Evolutionary conservation across 2,888 invertebrate species (phyloP), one percentile per base, ranked within the genome.

Genomic region (Erannis defoliaria): DNA sequence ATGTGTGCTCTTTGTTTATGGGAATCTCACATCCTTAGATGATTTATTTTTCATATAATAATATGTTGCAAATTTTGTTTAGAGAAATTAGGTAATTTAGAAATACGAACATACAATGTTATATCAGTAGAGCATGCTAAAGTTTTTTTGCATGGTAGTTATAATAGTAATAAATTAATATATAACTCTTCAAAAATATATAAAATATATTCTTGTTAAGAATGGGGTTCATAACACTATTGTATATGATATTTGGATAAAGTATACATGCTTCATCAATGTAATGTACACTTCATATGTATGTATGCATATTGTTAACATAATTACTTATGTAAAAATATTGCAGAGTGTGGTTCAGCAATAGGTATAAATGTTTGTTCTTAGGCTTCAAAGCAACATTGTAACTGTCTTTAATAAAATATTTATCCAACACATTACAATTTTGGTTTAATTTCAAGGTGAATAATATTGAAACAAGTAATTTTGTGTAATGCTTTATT

Each of bases 391-490:
- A 87, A 85, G 82, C 84, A 81, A 86, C 84, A 88, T 85, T 90
- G 89, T 92, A 90, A 84, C 82, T 86, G 82, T 90, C 85, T 87
- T 85, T 84, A 90, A 88, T 92, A 91, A 81, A 88, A 92, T 89
- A 90, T 91, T 89, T 92, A 92, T 88, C 86, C 90, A 83, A 86
- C 85, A 87, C 82, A 81, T 85, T 58, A 54, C 21, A 67, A 66
- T 68, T 64, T 64, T 62, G 51, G 69, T 71, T 74, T 78, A 16
- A 69, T 66, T 68, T 61, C 40, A 51, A 65, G 48, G 55, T 50
- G 19, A 55, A 56, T 48, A 49, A 21, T 10, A 55, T 43, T 14
- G 43, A 55, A 50, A 61, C 49, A 50, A 53, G 38, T 33, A 10
- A 26, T 49, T 29, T 33, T 45, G 12, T 40, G 2, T 18, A 55